These are phyloP conservation scores for Himantopus leucocephalus DNA, from an alignment of 2,113 vertebrate species.

Conservation along the genomic window DNA sequence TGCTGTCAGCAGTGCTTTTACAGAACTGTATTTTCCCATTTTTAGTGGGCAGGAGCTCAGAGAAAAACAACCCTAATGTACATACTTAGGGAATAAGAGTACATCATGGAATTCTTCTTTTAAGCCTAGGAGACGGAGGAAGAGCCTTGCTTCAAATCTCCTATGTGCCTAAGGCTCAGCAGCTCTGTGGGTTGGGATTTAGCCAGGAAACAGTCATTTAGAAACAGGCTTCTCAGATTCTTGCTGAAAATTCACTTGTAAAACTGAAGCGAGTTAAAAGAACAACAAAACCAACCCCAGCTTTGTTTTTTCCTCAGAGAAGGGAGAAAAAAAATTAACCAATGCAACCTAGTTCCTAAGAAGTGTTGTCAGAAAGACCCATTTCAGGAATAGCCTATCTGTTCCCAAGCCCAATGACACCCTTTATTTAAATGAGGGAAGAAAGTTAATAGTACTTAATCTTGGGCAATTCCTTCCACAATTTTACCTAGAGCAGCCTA, in stretches of 20 bases:
- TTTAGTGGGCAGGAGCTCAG: background rate
- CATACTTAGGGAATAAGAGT: constrained; percentile 3
- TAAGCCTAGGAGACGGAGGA: constrained; percentile 1
- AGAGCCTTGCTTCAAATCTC: constrained; percentile 31
- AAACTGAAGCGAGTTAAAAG: background rate
- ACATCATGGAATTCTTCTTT: constrained; percentile 26
- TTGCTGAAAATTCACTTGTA: background rate
- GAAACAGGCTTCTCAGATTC: background rate
- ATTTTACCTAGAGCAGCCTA: background rate
- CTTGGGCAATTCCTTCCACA: background rate
- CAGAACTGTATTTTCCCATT: constrained; percentile 8
- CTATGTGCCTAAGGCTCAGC: constrained; percentile 12
- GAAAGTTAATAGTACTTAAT: background rate
- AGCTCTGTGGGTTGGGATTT: constrained; percentile 26
- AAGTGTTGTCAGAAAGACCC: background rate
- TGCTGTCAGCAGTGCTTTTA: background rate
- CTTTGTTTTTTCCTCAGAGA: background rate
- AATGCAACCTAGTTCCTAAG: background rate
- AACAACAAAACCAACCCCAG: background rate
- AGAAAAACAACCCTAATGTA: constrained; percentile 6
- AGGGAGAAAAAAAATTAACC: background rate
- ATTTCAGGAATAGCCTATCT: background rate
- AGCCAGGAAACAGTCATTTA: background rate
- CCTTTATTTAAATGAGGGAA: background rate
- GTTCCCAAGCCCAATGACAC: background rate